Base-by-base conservation (phyloP, 1,140 invertebrate species). In the Potamilus streckersoni region DNA sequence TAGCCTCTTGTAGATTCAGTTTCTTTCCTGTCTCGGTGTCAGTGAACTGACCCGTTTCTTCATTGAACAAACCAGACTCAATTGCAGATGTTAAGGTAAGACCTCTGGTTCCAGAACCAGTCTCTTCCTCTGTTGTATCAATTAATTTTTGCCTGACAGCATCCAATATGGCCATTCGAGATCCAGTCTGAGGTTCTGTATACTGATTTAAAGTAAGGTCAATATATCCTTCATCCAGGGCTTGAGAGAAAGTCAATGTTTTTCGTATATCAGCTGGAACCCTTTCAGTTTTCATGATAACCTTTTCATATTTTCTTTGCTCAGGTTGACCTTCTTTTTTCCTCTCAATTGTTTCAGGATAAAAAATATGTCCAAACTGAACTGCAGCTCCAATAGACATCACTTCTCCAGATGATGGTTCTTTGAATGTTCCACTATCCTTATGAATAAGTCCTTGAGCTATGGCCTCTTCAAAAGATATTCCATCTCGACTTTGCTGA, bases 361-460 rank as follows among this genome's bases (percentile, higher is more conserved):
- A 59, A 60, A 69, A 77, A 60, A 87, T 84, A 38, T 80, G 83
- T 14, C 86, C 86, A 84, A 93, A 94, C 62, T 93, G 91, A 72
- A 97, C 89, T 59, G 97, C 97, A 74, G 93, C 92, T 88, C 97
- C 96, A 81, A 98, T 67, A 20, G 92, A 94, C 13, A 98, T 84
- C 3, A 93, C 89, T 80, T 96, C 93, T 74, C 95, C 95, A 80
- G 93, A 92, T 83, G 94, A 92, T n/a, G 95, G 94, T 91, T 97
- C 94, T 70, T 66, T 81, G 94, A 95, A 83, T 19, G 87, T 87
- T 1, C 95, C 95, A 23, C 93, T 94, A 49, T 94, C 92, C 0
- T 93, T 92, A 91, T 96, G 94, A 64, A 98, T 91, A 2, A 97
- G 91, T 71, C 93, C 93, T 62, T 78, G 69, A n/a, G 84, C 76